A percentile compares a stretch with the other conserved stretches of the same genome.
These are phyloP conservation scores for Rousettus leschenaultii DNA, from an alignment of 2,113 vertebrate species.

Conservation along the genomic window DNA sequence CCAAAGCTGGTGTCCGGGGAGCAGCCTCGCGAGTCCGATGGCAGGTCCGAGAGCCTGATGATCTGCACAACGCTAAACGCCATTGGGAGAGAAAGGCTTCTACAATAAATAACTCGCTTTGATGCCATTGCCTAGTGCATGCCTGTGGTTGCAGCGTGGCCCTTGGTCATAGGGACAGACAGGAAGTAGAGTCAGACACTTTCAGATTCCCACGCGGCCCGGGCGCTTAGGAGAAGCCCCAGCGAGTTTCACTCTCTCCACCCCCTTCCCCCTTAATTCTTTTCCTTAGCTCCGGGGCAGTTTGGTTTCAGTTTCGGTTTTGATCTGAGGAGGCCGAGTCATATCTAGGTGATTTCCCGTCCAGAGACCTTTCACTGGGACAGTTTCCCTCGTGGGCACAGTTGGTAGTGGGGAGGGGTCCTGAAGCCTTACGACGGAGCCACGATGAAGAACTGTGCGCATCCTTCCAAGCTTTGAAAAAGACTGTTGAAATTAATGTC, in stretches of 20 bases:
- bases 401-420: background rate
- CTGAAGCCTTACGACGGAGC: background rate
- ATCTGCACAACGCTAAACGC: background rate
- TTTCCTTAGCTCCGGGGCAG: background rate
- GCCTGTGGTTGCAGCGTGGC: background rate
- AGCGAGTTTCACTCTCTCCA: background rate
- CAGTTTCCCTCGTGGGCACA: background rate
- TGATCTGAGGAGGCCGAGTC: background rate
- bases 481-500: background rate
- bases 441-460: background rate
- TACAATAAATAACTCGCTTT: background rate
- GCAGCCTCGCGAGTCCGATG: background rate
- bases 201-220: background rate
- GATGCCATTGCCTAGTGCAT: background rate
- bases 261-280: background rate
- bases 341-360: background rate
- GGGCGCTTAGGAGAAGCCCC: background rate
- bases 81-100: background rate
- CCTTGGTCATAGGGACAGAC: background rate
- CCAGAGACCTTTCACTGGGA: background rate
- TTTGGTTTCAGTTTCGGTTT: slow-evolving; percentile 30
- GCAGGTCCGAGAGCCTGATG: background rate
- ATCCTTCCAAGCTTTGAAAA: background rate
- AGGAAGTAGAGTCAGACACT: background rate
- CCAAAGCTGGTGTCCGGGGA: background rate